Base-by-base conservation (phyloP, 2,797 vertebrate species). In the Hypotaenidia philippensis region DNA sequence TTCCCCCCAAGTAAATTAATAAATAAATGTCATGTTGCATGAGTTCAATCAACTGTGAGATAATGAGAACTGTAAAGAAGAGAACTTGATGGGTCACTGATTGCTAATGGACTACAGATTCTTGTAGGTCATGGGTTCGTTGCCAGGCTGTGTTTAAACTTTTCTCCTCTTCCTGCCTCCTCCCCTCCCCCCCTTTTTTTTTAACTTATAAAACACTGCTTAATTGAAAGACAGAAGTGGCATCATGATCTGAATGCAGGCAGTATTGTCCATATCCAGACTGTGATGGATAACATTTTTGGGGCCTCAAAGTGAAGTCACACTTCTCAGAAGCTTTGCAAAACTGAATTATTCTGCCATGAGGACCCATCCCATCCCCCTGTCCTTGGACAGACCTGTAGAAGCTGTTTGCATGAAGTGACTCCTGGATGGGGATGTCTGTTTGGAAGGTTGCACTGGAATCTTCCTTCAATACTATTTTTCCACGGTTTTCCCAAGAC, bases 101-200 rank as follows among this genome's bases (percentile, higher is more conserved):
- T 84, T 95, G 59, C 40, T 94, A 96, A 94, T 93, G 76, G 74
- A 60, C 87, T 91, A 74, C 94, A 96, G 84, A 94, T 86, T 95
- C 69, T 61, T 87, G 72, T 69, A 85, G 89, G 94, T 91, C 87
- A 92, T 53, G 41, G 53, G 89, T 95, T 95, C 90, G 89, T 60
- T 92, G 71, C 65, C 56, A 84, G 81, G 47, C 69, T 91, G n/a
- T 77, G 71, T 83, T 87, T 81, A 83, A 96, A 94, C 25, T 18
- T 68, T 77, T 64, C 2, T 27, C 9, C 1, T 32, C 50, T 40
- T 44, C 5, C 10, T 36, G 36, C 36, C 36, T 36, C 36, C 6
- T 3, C 19, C 41, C 4, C 7, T 6, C 3, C 21, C 32, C 21
- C 14, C 27, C 13, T 15, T 14, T 14, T 22, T 19, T 38, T 32